Evolutionary conservation across 2,888 invertebrate genomes (phyloP), one percentile per base, ranked within the genome.

Genomic region (Metellina segmentata): DNA sequence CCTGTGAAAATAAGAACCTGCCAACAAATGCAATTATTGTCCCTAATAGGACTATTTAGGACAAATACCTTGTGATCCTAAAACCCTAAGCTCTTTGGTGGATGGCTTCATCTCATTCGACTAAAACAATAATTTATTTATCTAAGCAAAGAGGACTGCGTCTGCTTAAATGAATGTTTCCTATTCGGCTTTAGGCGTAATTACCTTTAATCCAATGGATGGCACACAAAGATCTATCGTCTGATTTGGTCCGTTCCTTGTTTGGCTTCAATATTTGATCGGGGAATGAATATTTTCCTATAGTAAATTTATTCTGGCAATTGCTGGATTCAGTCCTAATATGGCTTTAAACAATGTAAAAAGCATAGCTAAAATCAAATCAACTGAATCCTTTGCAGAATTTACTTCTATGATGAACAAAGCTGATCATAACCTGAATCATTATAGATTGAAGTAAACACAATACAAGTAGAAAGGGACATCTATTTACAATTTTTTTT

Each of bases 111-210:
- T 5, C 61, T 7, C 61, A 61, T 61, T 61, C 61, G 13, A 61
- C 61, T 61, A 61, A 61, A 61, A 61, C 61, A 61, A 61, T 61
- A 61, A 61, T 61, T 61, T 61, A 61, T 61, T 61, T 61, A 61
- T 61, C 61, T 16, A 61, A 16, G 61, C 16, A 16, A 61, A 61
- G 61, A 16, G 16, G 61, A 61, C 16, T 61, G 16, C 79, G 20
- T 79, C 79, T 79, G 13, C 61, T 11, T 34, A 79, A 79, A 16
- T 61, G 34, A 52, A 61, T 34, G 61, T 79, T 61, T 34, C 79
- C 6, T 61, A 34, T 34, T 61, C 53, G n/a, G 79, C 61, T 79
- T 61, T 79, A 13, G 7, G 8, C 7, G 61, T 34, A 61, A 79
- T 79, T 79, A 61, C 61, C 11, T 20, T 20, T 13, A 61, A n/a